Conservation (phyloP, 2,113 vertebrate genomes). For the Lophura nycthemera region DNA sequence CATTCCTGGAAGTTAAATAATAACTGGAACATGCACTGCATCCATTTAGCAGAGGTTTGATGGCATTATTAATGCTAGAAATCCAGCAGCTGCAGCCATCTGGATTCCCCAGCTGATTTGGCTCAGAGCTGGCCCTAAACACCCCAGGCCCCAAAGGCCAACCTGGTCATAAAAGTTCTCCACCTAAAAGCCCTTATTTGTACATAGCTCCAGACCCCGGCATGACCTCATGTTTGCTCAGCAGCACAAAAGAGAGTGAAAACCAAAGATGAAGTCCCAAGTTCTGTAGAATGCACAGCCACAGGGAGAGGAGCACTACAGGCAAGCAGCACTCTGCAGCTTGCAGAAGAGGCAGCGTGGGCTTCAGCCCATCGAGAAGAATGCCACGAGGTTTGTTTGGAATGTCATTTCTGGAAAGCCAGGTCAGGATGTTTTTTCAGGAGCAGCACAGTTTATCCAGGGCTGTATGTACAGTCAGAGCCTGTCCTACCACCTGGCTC, state of each 20-base stretch:
- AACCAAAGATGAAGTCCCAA: neutral
- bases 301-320: neutral
- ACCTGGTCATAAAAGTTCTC: neutral
- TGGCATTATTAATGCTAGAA: slow-evolving; percentile 57
- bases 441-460: neutral
- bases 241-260: neutral
- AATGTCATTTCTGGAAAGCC: neutral
- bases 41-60: slow-evolving; percentile 42
- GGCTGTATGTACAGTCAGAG: neutral
- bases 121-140: slow-evolving; percentile 11
- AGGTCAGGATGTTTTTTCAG: neutral
- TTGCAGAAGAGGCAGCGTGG: fast-evolving
- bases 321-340: neutral
- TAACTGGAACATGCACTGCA: slow-evolving; percentile 56
- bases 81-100: slow-evolving; percentile 3
- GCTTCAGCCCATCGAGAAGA: neutral
- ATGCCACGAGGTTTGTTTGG: neutral
- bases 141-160: neutral
- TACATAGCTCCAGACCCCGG: neutral
- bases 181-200: neutral
- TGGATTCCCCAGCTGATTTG: slow-evolving; percentile 24
- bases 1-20: slow-evolving; percentile 66
- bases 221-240: neutral
- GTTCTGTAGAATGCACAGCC: neutral
- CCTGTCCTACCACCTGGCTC: slow-evolving; percentile 29